A percentile compares a stretch with the other conserved stretches of the same genome.
These are phyloP conservation scores for Heteropelma amictum DNA, from an alignment of 2,888 invertebrate species.

Conservation along the genomic window DNA sequence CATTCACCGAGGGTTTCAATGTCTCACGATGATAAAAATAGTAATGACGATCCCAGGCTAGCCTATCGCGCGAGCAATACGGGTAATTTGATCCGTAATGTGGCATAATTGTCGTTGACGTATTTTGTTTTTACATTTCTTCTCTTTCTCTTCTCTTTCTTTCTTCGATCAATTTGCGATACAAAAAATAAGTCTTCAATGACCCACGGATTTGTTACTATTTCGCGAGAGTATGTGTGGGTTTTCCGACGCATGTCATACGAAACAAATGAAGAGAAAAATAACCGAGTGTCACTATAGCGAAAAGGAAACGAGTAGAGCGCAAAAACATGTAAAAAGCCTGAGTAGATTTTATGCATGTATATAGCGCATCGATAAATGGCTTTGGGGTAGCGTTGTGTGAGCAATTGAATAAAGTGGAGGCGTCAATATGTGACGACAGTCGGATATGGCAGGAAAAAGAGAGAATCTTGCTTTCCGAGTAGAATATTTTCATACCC, in stretches of 20 bases:
- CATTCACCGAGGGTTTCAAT: too few species aligned
- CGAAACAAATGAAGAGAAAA: background rate
- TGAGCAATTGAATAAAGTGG: slow-evolving; percentile 73
- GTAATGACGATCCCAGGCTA: too few species aligned
- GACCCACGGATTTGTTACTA: background rate
- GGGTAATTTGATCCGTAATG: too few species aligned
- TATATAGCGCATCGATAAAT: slow-evolving; percentile 19
- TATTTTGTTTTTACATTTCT: too few species aligned
- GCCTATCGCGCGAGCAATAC: too few species aligned
- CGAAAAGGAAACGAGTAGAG: slow-evolving; percentile 70
- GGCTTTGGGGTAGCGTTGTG: slow-evolving; percentile 61
- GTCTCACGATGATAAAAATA: too few species aligned
- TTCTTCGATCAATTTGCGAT: too few species aligned
- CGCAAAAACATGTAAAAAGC: slow-evolving; percentile 73
- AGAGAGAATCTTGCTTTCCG: slow-evolving; percentile 44
- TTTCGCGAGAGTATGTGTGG: background rate
- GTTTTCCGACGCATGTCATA: background rate
- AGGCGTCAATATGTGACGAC: slow-evolving; percentile 71
- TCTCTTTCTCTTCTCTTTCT: too few species aligned
- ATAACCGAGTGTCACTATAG: slow-evolving; percentile 51
- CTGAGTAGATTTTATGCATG: slow-evolving; percentile 12
- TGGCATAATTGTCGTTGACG: too few species aligned
- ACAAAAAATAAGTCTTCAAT: too few species aligned
- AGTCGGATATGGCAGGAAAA: slow-evolving; percentile 64
- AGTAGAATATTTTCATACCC: slow-evolving; percentile 30